These are phyloP conservation scores for Xylocampa areola DNA, from an alignment of 2,888 invertebrate genomes.

Conservation along the genomic window DNA sequence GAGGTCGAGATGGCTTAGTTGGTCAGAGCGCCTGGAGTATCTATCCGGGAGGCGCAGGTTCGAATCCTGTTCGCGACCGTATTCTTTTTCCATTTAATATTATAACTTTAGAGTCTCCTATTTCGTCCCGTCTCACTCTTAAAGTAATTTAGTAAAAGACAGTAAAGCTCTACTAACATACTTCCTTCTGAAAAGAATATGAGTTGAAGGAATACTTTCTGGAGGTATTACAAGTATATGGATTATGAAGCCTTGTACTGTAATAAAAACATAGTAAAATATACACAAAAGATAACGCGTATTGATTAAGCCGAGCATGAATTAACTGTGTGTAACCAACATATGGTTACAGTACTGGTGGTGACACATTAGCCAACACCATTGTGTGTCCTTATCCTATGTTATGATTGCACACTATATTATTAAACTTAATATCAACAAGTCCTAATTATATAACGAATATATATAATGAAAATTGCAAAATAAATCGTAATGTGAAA, in stretches of 20 bases:
- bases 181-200: no score
- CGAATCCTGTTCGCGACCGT: no score
- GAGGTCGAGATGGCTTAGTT: no score
- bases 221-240: background rate
- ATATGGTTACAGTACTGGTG: background rate
- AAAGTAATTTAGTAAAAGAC: no score
- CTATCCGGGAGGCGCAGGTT: no score
- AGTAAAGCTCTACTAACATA: no score
- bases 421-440: conserved; percentile 37
- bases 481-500: background rate
- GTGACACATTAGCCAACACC: conserved; percentile 1
- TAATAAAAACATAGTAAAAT: conserved; percentile 20
- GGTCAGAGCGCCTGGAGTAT: no score
- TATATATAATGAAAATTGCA: background rate
- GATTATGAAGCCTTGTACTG: conserved; percentile 37
- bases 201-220: no score
- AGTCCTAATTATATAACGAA: conserved; percentile 15
- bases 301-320: conserved; percentile 19
- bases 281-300: conserved; percentile 29
- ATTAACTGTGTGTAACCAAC: conserved; percentile 12
- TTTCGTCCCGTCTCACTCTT: no score
- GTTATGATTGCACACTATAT: conserved; percentile 44
- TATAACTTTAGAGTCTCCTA: no score
- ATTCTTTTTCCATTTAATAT: no score
- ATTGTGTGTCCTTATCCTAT: conserved; percentile 26